Evolutionary conservation across 2,888 invertebrate genomes (phyloP), one percentile per base, ranked within the genome.

Genomic region (Andrena marginata): DNA sequence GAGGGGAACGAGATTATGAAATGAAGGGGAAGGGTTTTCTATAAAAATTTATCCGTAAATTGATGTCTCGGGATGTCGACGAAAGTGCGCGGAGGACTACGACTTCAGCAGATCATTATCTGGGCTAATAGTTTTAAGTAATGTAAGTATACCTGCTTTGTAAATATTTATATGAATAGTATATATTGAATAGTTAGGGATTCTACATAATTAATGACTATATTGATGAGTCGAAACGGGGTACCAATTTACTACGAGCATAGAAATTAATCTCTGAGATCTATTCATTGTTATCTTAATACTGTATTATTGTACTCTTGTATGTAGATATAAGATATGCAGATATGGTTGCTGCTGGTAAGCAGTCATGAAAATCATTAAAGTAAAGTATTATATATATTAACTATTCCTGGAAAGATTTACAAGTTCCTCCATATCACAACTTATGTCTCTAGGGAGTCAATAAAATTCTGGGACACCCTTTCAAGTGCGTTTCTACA

Each of bases 81-180:
- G 35, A 77, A 80, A 87, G 80, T 74, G 75, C 70, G 77, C 71
- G 77, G 35, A 79, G 69, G 76, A 80, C 78, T 68, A 70, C 75
- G 78, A 82, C 65, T 85, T 67, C 51, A 80, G 81, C 86, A 79
- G 78, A 79, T 84, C 67, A 83, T 82, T 82, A 86, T 70, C 79
- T 80, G 71, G 83, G 84, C 87, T 80, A 63, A 42, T 85, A 82
- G 23, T 31, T 69, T 13, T 84, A 86, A 85, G 75, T 51, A n/a
- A 70, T 69, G 16, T 84, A 86, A 85, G 77, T 51, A n/a, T 67
- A 59, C 8, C 67, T 78, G 71, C 62, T 71, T 29, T 84, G 80
- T 87, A 77, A 54, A 78, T 80, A 86, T 75, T 83, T 65, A 10
- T 71, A 68, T 48, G 51, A 8, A 59, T 76, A 60, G 60, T 62